phyloP scores from a whole-genome alignment of 1,140 invertebrate species.

The Habropoda laboriosa region DNA sequence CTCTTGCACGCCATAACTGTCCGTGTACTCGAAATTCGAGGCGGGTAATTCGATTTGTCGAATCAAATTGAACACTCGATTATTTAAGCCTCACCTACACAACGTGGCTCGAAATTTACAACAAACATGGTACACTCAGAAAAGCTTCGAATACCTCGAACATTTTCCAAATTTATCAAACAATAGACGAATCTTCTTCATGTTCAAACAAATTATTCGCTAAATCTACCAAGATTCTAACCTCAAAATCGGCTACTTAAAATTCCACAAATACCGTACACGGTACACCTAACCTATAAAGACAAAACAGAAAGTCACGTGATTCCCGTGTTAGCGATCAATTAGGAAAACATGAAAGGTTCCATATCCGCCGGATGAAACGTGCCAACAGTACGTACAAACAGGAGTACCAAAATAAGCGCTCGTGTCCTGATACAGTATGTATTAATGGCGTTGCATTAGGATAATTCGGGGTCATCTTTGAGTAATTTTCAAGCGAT shows the following conservation, averaged over 20 bases:
- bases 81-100: neutral
- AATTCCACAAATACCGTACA: neutral
- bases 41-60: slow-evolving; percentile 4
- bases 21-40: neutral
- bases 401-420: slow-evolving; percentile 8
- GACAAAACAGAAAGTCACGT: neutral
- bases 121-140: neutral
- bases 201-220: neutral
- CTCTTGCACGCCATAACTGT: neutral
- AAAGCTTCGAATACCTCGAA: neutral
- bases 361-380: neutral
- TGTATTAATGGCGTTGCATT: slow-evolving; percentile 9
- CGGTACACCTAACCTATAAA: neutral
- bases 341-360: neutral
- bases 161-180: no score
- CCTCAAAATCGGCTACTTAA: neutral
- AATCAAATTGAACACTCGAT: neutral
- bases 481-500: slow-evolving; percentile 48
- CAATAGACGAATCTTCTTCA: neutral
- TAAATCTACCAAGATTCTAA: neutral
- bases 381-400: slow-evolving; percentile 7
- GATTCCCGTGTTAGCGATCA: neutral
- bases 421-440: neutral
- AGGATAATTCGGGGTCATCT: slow-evolving; percentile 34
- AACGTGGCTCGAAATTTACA: neutral